These are phyloP conservation scores for Brachionus koreanus DNA, from an alignment of 1,140 invertebrate genomes.

Conservation along the genomic window DNA sequence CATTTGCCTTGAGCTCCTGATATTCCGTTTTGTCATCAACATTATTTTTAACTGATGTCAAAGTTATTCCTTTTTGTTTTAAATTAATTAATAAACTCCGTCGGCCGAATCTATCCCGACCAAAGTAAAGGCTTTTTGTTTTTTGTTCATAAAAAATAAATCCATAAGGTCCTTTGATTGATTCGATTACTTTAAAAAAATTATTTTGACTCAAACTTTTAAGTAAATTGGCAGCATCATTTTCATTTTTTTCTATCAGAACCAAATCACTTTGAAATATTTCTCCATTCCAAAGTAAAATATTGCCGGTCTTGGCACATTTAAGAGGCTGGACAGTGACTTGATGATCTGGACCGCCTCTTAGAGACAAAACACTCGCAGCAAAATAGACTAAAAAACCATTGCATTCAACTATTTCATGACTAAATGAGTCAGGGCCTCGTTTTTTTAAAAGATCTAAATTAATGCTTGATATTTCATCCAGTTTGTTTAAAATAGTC, in stretches of 20 bases:
- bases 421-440: constrained; percentile 19
- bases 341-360: constrained; percentile 13
- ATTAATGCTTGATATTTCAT: neutral
- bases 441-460: constrained; percentile 33
- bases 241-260: neutral
- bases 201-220: constrained; percentile 50
- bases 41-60: neutral
- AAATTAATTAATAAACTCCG: constrained; percentile 65
- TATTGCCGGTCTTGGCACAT: constrained; percentile 60
- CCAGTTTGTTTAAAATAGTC: neutral
- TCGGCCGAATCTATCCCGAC: constrained; percentile 77
- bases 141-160: constrained; percentile 55
- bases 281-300: constrained; percentile 77
- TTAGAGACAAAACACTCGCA: constrained; percentile 31
- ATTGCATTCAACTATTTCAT: neutral
- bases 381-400: neutral
- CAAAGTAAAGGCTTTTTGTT: constrained; percentile 70
- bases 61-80: neutral
- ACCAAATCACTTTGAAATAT: constrained; percentile 63
- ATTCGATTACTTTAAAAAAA: constrained; percentile 59
- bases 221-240: constrained; percentile 46
- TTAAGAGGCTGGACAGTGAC: constrained; percentile 63
- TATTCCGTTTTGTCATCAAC: neutral
- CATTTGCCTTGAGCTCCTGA: constrained; percentile 11
- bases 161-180: constrained; percentile 70